phyloP scores from a whole-genome alignment of 2,113 vertebrate species.

The Alexandromys fortis region DNA sequence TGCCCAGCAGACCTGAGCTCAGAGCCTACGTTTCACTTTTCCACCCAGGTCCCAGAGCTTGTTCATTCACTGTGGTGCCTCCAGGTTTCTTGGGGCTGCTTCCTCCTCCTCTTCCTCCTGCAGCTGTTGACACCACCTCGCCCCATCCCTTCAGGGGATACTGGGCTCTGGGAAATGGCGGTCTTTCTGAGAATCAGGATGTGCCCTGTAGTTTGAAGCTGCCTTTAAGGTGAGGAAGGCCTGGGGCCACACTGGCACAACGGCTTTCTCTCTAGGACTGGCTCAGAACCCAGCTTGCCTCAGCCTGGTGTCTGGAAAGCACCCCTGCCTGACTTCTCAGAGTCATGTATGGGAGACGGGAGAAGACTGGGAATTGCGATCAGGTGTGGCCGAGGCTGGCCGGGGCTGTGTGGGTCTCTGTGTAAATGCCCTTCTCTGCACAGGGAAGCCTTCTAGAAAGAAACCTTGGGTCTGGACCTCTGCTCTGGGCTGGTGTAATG shows the following conservation, averaged over 20 bases:
- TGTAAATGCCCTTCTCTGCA: neutral
- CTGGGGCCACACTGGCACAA: constrained; percentile 47
- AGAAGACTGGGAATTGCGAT: neutral
- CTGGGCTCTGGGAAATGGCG: constrained; percentile 62
- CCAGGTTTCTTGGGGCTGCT: constrained; percentile 18
- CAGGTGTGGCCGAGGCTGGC: neutral
- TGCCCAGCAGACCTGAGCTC: neutral
- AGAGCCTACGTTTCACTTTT: neutral
- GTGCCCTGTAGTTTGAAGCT: constrained; percentile 57
- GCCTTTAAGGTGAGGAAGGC: constrained; percentile 57
- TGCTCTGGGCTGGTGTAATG: neutral
- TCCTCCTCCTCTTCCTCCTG: constrained; percentile 18
- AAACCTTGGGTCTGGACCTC: neutral
- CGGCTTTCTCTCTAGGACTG: constrained; percentile 47
- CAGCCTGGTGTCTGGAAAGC: neutral
- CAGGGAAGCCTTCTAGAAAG: neutral
- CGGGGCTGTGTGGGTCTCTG: neutral
- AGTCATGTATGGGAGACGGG: neutral
- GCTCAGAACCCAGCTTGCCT: neutral
- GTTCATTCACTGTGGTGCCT: neutral
- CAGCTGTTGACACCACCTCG: neutral
- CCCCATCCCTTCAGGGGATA: neutral
- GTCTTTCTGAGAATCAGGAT: constrained; percentile 72
- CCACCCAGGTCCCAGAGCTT: neutral
- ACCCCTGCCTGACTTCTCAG: neutral